Evolutionary conservation across 1,140 invertebrate species (phyloP).

Genomic region (Aphelenchoides avenae): DNA sequence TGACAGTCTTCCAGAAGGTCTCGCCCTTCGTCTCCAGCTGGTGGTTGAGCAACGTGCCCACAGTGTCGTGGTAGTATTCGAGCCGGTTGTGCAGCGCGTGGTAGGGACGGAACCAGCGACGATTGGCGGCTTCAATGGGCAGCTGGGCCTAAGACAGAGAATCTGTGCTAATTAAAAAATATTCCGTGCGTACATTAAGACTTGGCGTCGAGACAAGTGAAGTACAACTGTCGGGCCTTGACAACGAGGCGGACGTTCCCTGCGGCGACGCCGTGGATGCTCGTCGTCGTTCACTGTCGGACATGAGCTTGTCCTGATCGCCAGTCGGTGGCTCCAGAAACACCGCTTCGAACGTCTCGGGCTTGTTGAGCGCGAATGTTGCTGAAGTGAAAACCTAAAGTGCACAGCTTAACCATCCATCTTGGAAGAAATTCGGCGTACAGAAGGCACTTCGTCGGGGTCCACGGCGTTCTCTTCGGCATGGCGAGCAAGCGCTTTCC

Average conservation of each 20-base stretch:
- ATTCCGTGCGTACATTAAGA: conserved; percentile 25
- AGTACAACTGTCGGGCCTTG: conserved; percentile 10
- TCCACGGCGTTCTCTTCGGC: conserved; percentile 24
- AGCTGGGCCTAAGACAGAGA: conserved; percentile 22
- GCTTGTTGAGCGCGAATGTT: conserved; percentile 75
- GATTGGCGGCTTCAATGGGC: conserved; percentile 31
- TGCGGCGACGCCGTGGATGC: not conserved
- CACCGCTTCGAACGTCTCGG: conserved; percentile 78
- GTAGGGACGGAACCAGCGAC: conserved; percentile 50
- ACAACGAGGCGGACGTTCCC: conserved; percentile 7
- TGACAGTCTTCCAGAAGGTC: conserved; percentile 54
- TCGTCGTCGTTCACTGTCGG: conserved; percentile 20
- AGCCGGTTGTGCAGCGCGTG: conserved; percentile 41
- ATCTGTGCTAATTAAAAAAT: conserved; percentile 11
- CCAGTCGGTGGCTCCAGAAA: conserved; percentile 67
- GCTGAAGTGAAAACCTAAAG: conserved; percentile 76
- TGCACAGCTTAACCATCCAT: conserved; percentile 28
- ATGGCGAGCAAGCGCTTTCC: conserved; percentile 23
- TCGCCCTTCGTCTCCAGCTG: conserved; percentile 55
- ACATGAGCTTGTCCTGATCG: conserved; percentile 30
- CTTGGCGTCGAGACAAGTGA: conserved; percentile 33
- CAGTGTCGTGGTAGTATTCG: conserved; percentile 50
- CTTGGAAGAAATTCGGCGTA: conserved; percentile 36
- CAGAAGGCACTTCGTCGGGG: conserved; percentile 71
- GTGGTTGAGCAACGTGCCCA: conserved; percentile 49